Evolutionary conservation across 2,797 vertebrate genomes (phyloP).

Genomic region (Acanthurus lineatus): DNA sequence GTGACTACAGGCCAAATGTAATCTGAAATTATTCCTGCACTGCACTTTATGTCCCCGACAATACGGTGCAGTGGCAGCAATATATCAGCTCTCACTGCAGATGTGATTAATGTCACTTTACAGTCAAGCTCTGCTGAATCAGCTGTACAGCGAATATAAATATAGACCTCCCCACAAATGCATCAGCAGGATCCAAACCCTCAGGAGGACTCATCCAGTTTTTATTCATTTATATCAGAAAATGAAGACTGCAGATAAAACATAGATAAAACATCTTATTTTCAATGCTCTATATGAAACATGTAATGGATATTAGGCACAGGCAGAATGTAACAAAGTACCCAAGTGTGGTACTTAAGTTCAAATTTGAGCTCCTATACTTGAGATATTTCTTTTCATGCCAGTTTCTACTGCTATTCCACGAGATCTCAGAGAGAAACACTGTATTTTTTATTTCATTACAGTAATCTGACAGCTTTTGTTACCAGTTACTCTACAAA

Average conservation of each 20-base stretch:
- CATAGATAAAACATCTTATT: no score
- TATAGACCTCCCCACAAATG: conserved; percentile 1
- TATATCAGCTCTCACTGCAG: conserved; percentile 19
- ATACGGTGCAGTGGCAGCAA: conserved; percentile 12
- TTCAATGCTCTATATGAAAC: no score
- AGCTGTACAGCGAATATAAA: conserved; percentile 20
- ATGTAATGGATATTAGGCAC: no score
- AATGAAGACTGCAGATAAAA: background rate
- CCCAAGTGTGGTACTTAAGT: no score
- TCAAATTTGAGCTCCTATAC: no score
- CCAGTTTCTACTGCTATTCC: no score
- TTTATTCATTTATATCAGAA: background rate
- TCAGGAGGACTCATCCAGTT: background rate
- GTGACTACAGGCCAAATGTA: background rate
- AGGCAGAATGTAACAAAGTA: no score
- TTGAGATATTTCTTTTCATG: no score
- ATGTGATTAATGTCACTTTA: conserved; percentile 28
- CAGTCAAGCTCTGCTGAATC: conserved; percentile 26
- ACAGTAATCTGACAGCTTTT: no score
- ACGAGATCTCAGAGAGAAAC: no score
- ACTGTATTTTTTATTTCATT: no score
- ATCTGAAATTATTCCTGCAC: background rate
- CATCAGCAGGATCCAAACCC: conserved; percentile 6
- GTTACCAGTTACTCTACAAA: no score
- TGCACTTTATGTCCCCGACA: background rate